These are phyloP conservation scores for Dipodomys ordii DNA, from an alignment of 2,113 vertebrate genomes.

Conservation along the genomic window DNA sequence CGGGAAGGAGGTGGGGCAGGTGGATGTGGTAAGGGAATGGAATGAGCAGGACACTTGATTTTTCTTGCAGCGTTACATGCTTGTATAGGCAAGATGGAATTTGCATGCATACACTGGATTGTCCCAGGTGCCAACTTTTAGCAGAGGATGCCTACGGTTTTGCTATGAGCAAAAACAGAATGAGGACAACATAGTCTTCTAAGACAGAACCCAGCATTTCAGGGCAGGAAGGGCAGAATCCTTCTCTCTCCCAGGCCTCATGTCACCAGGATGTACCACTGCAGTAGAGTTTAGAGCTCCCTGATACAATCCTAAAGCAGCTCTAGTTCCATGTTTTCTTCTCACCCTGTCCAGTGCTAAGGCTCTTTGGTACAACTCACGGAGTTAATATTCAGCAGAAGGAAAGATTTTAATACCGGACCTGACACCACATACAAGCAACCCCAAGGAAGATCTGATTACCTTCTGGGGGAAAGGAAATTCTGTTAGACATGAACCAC, in stretches of 20 bases:
- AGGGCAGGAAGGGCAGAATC: not conserved
- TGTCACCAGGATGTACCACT: not conserved
- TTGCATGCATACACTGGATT: not conserved
- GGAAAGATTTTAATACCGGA: not conserved
- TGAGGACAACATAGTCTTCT: not conserved
- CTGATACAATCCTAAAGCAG: not conserved
- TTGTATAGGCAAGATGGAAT: conserved; percentile 64
- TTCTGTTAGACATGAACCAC: not conserved
- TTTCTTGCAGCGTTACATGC: conserved; percentile 38
- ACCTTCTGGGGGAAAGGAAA: not conserved
- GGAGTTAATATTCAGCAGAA: not conserved
- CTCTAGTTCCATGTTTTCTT: not conserved
- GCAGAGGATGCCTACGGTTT: conserved; percentile 31
- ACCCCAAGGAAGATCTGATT: not conserved
- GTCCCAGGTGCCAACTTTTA: conserved; percentile 2
- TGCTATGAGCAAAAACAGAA: conserved; percentile 40
- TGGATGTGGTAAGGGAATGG: not conserved
- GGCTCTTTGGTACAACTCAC: not conserved
- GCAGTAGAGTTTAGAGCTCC: not conserved
- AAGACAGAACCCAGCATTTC: not conserved
- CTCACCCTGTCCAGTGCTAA: not conserved
- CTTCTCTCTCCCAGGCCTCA: not conserved
- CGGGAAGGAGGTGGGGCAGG: not conserved
- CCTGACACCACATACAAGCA: not conserved
- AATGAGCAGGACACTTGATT: conserved; percentile 8